A percentile compares a stretch with the other conserved stretches of the same genome.
phyloP scores from a whole-genome alignment of 2,113 vertebrate species.

The Platycercus adscitus region DNA sequence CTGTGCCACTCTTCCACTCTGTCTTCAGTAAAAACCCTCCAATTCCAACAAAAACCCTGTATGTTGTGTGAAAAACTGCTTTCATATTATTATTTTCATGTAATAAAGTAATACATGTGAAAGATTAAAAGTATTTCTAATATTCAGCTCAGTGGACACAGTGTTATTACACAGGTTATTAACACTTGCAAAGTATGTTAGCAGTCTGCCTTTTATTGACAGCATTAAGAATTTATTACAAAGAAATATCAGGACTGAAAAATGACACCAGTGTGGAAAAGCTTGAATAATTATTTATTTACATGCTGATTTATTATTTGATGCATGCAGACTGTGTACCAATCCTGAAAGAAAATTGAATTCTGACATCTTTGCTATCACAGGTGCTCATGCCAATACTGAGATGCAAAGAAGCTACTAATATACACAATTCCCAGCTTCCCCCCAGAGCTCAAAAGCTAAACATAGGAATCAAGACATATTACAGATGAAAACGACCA shows the following conservation, averaged over 20 bases:
- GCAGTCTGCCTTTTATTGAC: background rate
- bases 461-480: background rate
- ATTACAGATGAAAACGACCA: background rate
- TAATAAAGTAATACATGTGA: background rate
- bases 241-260: background rate
- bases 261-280: background rate
- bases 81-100: background rate
- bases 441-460: background rate
- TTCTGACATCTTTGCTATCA: background rate
- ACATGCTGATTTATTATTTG: background rate
- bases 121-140: background rate
- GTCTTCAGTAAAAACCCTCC: background rate
- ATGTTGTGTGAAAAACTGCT: background rate
- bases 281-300: background rate
- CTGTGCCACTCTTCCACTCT: background rate
- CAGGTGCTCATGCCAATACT: background rate
- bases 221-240: accelerated
- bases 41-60: background rate
- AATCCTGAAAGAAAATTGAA: background rate
- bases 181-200: background rate
- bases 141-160: background rate
- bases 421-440: background rate
- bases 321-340: background rate
- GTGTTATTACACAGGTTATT: background rate
- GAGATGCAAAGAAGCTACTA: background rate